Conservation (phyloP, 2,888 invertebrate genomes). For the Oligia strigilis region DNA sequence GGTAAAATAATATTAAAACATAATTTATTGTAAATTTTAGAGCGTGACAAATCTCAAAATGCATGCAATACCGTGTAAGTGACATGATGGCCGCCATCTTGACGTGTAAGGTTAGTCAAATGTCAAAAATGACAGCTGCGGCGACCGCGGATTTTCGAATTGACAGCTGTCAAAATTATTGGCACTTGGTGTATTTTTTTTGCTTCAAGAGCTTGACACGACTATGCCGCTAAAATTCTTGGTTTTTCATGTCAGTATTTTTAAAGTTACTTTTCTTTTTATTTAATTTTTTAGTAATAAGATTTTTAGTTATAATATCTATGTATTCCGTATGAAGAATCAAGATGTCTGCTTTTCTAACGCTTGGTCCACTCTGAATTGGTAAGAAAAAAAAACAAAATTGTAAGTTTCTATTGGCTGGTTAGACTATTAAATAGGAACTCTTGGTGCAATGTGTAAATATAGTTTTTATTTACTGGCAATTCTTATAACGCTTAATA, state of each 20-base stretch:
- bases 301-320: slow-evolving; percentile 13
- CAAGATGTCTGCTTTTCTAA: slow-evolving; percentile 59
- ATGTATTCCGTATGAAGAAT: slow-evolving; percentile 50
- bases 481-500: slow-evolving; percentile 44
- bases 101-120: slow-evolving; percentile 86
- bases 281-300: not conserved
- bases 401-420: slow-evolving; percentile 20
- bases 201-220: slow-evolving; percentile 61
- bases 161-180: slow-evolving; percentile 71
- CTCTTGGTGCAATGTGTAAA: slow-evolving; percentile 50
- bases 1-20: slow-evolving; percentile 51
- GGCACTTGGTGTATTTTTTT: slow-evolving; percentile 63
- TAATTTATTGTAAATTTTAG: slow-evolving; percentile 83
- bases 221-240: slow-evolving; percentile 53
- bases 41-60: slow-evolving; percentile 88
- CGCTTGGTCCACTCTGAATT: slow-evolving; percentile 43
- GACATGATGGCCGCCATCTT: slow-evolving; percentile 85
- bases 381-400: slow-evolving; percentile 15
- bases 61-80: slow-evolving; percentile 87
- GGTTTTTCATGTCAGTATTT: slow-evolving; percentile 56
- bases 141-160: slow-evolving; percentile 55
- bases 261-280: not conserved
- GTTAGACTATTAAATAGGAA: slow-evolving; percentile 16
- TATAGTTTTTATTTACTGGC: slow-evolving; percentile 35
- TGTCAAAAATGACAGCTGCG: slow-evolving; percentile 78